Evolutionary conservation across 2,797 vertebrate species (phyloP).

Genomic region (Gallinago stenura): DNA sequence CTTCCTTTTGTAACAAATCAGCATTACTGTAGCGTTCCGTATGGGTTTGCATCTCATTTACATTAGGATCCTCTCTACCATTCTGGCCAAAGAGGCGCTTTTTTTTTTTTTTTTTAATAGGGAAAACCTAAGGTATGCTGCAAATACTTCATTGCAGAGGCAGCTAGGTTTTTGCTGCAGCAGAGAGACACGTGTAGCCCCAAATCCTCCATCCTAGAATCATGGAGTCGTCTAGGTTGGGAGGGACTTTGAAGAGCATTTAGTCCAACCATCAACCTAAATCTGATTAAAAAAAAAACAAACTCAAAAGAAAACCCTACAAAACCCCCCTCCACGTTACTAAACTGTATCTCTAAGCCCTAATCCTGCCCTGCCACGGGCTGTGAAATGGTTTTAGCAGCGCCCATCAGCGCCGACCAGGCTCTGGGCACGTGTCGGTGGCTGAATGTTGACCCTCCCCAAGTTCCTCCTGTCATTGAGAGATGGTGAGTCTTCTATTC

Average conservation of each 20-base stretch:
- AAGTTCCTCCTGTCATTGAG: background rate
- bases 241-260: too few species aligned
- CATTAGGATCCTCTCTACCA: background rate
- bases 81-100: background rate
- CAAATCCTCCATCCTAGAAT: background rate
- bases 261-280: too few species aligned
- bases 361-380: background rate
- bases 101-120: background rate
- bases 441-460: background rate
- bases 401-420: background rate
- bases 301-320: too few species aligned
- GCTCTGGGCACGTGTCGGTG: rapidly evolving
- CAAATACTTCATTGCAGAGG: background rate
- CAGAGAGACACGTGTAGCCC: background rate
- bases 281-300: too few species aligned
- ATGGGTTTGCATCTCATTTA: background rate
- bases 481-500: background rate
- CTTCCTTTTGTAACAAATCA: constrained; percentile 29
- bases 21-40: background rate
- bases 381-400: background rate
- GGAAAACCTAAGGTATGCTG: background rate
- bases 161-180: background rate
- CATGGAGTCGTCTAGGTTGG: too few species aligned
- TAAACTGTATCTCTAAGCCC: too few species aligned
- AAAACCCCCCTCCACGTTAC: too few species aligned